Evolutionary conservation across 23 tunicate genomes (phyloP).

Genomic region (Trididemnum clinides): DNA sequence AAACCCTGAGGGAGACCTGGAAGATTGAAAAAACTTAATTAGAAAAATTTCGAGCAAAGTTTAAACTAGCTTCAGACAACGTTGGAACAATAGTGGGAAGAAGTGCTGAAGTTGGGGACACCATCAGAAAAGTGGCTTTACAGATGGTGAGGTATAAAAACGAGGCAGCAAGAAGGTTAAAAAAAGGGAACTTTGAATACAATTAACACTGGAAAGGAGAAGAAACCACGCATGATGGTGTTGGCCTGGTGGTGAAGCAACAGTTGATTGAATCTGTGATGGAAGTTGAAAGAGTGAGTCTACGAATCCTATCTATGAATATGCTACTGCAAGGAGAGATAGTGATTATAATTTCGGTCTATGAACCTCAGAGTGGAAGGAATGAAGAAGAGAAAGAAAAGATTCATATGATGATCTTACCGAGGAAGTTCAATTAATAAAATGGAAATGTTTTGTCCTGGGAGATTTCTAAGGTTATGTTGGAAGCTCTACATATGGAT

Average conservation of each 20-base stretch:
- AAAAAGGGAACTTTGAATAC: not conserved
- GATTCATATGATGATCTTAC: not conserved
- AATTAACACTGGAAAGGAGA: constrained; percentile 1
- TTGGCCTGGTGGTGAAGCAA: not conserved
- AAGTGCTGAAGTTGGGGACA: constrained; percentile 16
- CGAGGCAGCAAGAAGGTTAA: not conserved
- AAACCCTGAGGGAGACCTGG: not conserved
- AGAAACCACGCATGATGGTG: not conserved
- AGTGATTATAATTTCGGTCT: not conserved
- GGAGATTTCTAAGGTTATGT: constrained; percentile 8
- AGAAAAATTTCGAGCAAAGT: not conserved
- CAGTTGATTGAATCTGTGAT: not conserved
- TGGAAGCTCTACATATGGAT: not conserved
- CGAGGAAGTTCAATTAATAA: not conserved
- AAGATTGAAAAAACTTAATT: not conserved
- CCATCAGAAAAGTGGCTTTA: not conserved
- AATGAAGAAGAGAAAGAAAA: constrained; percentile 3
- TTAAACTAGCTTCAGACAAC: not conserved
- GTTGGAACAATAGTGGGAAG: constrained; percentile 3
- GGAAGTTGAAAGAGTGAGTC: constrained; percentile 4
- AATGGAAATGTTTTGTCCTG: not conserved
- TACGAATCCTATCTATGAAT: not conserved
- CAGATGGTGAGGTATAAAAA: constrained; percentile 6
- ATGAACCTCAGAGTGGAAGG: not conserved
- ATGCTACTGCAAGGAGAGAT: not conserved